Evolutionary conservation across 2,888 invertebrate genomes (phyloP), one percentile per base, ranked within the genome.

Genomic region (Augochlorella aurata): DNA sequence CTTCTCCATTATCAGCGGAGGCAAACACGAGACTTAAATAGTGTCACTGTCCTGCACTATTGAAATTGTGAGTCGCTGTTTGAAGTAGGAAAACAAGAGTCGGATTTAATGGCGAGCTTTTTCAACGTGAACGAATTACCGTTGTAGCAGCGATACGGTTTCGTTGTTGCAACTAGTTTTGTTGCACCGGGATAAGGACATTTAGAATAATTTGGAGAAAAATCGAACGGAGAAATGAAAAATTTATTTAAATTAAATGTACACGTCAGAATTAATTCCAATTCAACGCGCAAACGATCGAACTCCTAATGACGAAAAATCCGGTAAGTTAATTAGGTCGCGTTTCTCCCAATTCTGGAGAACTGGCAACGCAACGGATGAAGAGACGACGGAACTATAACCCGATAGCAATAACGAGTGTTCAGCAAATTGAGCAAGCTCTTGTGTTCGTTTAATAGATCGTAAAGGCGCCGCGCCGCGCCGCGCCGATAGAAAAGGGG

Each of bases 381-480:
- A 50, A 18, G n/a, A 21, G 47, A 16, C n/a, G 38, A 50, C 21
- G 45, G 12, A 52, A 44, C 65, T 21, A 12, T 45, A 38, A 54
- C 45, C 68, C 47, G 7, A 38, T 4, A 38, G 38, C 5, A 44
- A 65, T 69, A 69, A 69, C n/a, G 50, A 18, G 50, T 2, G 18
- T 61, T 29, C 70, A 44, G 49, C 24, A 58, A 79, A 71, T 54
- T 71, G 54, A 29, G 45, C 14, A 49, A 61, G n/a, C 49, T 0
- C 29, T 12, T 21, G 21, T 18, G 18, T 8, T 3, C 44, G 24
- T 49, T 45, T 47, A 44, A 58, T 47, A 44, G 61, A 49, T 76
- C 73, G 65, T 73, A 74, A 83, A 75, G 75, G 74, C 74, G 74
- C 38, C 38, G 29, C 29, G 29, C 29, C 29, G 74, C 74, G 74